Evolutionary conservation across 1,140 invertebrate genomes (phyloP), one percentile per base, ranked within the genome.

Genomic region (Acyrthosiphon pisum): DNA sequence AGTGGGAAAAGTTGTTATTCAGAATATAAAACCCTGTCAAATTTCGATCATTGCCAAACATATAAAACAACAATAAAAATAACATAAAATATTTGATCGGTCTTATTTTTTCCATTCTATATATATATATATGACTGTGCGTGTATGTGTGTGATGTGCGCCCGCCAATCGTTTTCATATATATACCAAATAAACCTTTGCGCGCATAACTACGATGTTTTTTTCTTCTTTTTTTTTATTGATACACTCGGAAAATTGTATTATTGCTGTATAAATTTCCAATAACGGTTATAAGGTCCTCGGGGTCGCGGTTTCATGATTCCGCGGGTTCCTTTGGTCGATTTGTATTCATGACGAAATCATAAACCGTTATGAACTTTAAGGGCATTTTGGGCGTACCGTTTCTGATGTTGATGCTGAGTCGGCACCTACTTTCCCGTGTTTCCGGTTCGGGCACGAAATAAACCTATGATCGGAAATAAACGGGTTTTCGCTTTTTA

Each of bases 221-320:
- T 30, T 84, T 84, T 93, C 30, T 14, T 93, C 37, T 92, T 76
- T 90, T 83, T 83, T 91, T 50, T 41, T 93, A 93, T 93, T 84
- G 91, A 93, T 93, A 93, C 91, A 37, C 48, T 84, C 48, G 91
- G 91, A 93, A 93, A 83, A 93, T 93, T 93, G 91, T 93, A 93
- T 84, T 93, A 83, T 93, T 50, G 76, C 91, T 41, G 91, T 93
- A 93, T 93, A 83, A 93, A 93, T 93, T 93, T 83, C 60, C 90
- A 81, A 91, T 91, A 91, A 53, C 76, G 48, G 56, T 90, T 68
- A 53, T 37, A 87, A 46, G 86, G 86, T 87, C 86, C 30, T 87
- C 86, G 46, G 86, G 46, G 46, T 87, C 87, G 86, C 46, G 88
- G 35, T 89, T 56, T 26, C 87, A 18, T 41, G 89, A 56, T 60